These are phyloP conservation scores for Acanthococcus lagerstroemiae DNA, from an alignment of 2,888 invertebrate species.

Conservation along the genomic window DNA sequence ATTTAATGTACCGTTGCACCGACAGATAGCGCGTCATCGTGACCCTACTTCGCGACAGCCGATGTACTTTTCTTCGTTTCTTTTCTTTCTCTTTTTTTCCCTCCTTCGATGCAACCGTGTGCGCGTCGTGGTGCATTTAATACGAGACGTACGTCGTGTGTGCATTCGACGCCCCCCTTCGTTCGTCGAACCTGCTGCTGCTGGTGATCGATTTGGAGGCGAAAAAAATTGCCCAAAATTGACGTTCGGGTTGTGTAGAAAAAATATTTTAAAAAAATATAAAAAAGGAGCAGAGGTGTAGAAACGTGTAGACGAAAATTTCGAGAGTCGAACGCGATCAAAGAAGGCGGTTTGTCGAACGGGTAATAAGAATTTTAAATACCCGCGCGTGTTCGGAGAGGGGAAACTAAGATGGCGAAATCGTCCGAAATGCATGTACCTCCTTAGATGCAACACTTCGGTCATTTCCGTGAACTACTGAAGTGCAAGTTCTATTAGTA, in stretches of 20 bases:
- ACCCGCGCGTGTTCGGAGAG: slow-evolving; percentile 25
- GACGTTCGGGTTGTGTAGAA: no score
- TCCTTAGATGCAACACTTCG: slow-evolving; percentile 30
- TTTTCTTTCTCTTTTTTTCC: slow-evolving; percentile 1
- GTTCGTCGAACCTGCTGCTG: no score
- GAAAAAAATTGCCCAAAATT: no score
- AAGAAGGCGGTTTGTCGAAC: not conserved
- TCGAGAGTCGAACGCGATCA: no score
- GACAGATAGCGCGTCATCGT: slow-evolving; percentile 18
- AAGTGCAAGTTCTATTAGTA: slow-evolving; percentile 31
- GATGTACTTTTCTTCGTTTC: not conserved
- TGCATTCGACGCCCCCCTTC: no score
- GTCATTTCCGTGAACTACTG: slow-evolving; percentile 31
- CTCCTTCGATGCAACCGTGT: not conserved
- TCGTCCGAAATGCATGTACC: slow-evolving; percentile 30
- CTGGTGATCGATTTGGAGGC: no score
- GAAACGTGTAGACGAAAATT: no score
- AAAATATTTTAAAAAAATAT: no score
- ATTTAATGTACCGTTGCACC: not conserved
- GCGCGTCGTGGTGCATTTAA: no score
- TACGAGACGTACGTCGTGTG: no score
- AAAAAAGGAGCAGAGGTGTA: no score
- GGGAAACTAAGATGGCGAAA: slow-evolving; percentile 30
- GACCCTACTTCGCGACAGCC: slow-evolving; percentile 1
- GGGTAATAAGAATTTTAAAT: slow-evolving; percentile 22